Percentiles rank a stretch among this genome's conserved stretches.
phyloP scores from a whole-genome alignment of 1,140 invertebrate genomes.

The Saccostrea echinata region DNA sequence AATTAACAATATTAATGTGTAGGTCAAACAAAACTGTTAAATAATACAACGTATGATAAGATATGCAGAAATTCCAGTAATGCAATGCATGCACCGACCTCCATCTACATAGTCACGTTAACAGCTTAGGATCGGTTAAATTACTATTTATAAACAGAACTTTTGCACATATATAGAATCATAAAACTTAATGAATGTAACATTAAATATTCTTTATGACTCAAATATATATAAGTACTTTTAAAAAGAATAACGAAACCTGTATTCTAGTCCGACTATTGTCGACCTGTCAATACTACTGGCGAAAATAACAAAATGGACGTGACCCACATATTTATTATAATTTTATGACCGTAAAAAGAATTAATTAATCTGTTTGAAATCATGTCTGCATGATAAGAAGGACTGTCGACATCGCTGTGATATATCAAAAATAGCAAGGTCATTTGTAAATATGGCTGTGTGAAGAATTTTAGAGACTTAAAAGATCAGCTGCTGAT shows the following conservation, averaged over 20 bases:
- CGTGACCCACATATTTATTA: constrained; percentile 15
- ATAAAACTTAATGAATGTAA: neutral
- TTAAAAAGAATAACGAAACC: neutral
- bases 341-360: constrained; percentile 6
- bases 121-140: neutral
- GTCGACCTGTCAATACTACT: neutral
- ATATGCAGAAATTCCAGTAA: constrained; percentile 4
- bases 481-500: neutral
- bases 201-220: neutral
- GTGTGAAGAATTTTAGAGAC: neutral
- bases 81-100: neutral
- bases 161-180: neutral
- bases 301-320: neutral
- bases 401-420: neutral
- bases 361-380: neutral
- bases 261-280: neutral
- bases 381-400: constrained; percentile 17
- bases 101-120: neutral
- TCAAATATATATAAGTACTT: neutral
- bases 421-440: constrained; percentile 21
- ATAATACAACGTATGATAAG: neutral
- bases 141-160: neutral
- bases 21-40: neutral
- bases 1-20: no score
- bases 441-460: neutral